Conservation (phyloP, 1,140 invertebrate species). For the Ceratosolen fusciceps region DNA sequence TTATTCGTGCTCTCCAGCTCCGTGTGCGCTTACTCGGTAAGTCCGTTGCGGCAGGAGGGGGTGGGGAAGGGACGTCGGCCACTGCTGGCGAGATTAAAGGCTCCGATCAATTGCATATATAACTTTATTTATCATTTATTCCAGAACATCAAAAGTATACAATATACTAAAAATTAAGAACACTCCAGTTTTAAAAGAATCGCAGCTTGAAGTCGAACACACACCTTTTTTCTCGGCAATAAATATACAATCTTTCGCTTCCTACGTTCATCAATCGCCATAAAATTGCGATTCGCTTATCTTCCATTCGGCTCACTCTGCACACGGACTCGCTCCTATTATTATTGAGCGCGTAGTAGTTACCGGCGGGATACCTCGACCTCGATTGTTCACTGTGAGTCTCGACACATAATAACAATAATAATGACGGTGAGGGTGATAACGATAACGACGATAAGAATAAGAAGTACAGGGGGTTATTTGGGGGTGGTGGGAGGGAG, state of each 20-base stretch:
- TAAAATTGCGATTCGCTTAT: slow-evolving; percentile 41
- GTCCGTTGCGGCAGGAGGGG: too few relatives aligned
- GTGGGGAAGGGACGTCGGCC: slow-evolving; percentile 29
- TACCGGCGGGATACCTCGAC: slow-evolving; percentile 1
- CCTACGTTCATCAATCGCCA: slow-evolving; percentile 20
- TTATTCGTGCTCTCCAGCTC: too few relatives aligned
- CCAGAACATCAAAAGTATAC: slow-evolving; percentile 49
- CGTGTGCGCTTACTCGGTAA: too few relatives aligned
- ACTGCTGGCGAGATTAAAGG: slow-evolving; percentile 16
- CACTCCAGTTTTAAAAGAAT: slow-evolving; percentile 46
- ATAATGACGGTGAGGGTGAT: neutral
- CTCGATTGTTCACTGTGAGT: slow-evolving; percentile 17
- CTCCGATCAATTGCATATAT: slow-evolving; percentile 37
- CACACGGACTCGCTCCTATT: slow-evolving; percentile 35
- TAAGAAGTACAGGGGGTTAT: too few relatives aligned
- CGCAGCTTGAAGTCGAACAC: slow-evolving; percentile 45
- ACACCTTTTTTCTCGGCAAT: slow-evolving; percentile 39
- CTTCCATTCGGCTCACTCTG: slow-evolving; percentile 35
- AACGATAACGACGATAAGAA: too few relatives aligned
- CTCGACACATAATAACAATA: neutral
- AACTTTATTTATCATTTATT: slow-evolving; percentile 48
- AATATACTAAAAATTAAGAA: slow-evolving; percentile 47
- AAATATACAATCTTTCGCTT: slow-evolving; percentile 42
- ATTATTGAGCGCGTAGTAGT: slow-evolving; percentile 24
- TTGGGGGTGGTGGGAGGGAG: too few relatives aligned